Evolutionary conservation across 2,888 invertebrate genomes (phyloP).

Genomic region (Scaptodrosophila latifasciaeformis): DNA sequence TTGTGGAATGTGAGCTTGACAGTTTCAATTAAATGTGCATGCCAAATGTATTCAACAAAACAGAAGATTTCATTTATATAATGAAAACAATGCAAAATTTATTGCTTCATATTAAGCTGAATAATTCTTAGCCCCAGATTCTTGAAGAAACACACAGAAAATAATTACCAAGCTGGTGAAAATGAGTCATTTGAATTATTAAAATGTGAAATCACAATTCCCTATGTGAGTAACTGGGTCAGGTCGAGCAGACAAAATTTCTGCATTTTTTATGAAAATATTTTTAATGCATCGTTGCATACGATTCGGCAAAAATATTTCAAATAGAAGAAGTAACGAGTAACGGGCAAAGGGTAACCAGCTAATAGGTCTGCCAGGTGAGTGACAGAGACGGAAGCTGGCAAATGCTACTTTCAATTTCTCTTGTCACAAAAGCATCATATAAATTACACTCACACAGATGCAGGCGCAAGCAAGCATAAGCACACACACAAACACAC

Average conservation of each 20-base stretch:
- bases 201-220: too few relatives aligned
- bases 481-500: conserved; percentile 9
- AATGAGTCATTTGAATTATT: too few relatives aligned
- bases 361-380: too few relatives aligned
- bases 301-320: conserved; percentile 54
- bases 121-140: too few relatives aligned
- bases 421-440: background rate
- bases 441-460: conserved; percentile 3
- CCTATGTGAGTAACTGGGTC: too few relatives aligned
- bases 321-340: too few relatives aligned
- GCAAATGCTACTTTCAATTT: background rate
- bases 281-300: conserved; percentile 65
- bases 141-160: too few relatives aligned
- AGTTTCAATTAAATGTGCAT: conserved; percentile 51
- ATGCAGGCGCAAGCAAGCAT: background rate
- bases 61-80: background rate
- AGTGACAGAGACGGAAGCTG: background rate
- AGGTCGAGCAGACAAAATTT: too few relatives aligned
- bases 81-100: background rate
- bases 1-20: conserved; percentile 47
- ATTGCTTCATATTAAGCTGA: background rate
- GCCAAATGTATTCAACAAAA: background rate
- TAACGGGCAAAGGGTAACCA: too few relatives aligned
- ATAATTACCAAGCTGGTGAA: too few relatives aligned
- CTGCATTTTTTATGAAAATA: too few relatives aligned